Evolutionary conservation across 1,140 invertebrate species (phyloP).

Genomic region (Lepidurus couesii): DNA sequence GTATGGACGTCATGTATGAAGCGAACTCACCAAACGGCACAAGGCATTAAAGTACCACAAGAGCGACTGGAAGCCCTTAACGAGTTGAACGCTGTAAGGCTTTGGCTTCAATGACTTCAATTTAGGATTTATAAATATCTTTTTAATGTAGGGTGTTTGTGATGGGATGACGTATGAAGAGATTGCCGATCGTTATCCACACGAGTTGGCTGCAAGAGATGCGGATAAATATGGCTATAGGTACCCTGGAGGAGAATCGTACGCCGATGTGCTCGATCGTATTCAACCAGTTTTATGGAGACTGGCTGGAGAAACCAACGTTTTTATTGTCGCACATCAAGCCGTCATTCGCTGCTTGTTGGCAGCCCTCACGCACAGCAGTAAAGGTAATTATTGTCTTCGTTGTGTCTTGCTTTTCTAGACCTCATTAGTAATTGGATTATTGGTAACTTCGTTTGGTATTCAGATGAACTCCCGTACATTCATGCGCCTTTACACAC

Average conservation of each 20-base stretch:
- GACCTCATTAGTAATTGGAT: not conserved
- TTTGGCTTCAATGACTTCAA: not conserved
- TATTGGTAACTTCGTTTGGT: conserved; percentile 23
- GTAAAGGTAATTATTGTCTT: conserved; percentile 51
- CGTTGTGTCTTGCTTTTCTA: no score
- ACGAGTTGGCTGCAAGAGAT: conserved; percentile 84
- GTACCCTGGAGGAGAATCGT: conserved; percentile 86
- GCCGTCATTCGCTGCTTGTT: conserved; percentile 85
- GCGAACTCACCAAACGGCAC: conserved; percentile 79
- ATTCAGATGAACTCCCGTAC: conserved; percentile 74
- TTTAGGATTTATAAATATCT: not conserved
- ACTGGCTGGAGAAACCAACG: conserved; percentile 74
- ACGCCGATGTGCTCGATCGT: conserved; percentile 78
- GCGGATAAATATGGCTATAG: conserved; percentile 87
- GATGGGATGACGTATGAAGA: conserved; percentile 90
- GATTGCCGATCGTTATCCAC: conserved; percentile 79
- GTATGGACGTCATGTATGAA: conserved; percentile 83
- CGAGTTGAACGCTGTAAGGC: conserved; percentile 75
- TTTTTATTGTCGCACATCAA: conserved; percentile 83
- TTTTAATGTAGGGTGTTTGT: conserved; percentile 69
- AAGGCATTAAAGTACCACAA: conserved; percentile 69
- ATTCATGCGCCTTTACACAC: conserved; percentile 87
- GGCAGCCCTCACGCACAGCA: conserved; percentile 81
- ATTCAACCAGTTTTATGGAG: conserved; percentile 72
- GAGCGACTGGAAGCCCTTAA: conserved; percentile 74